These are phyloP conservation scores for Dromius quadrimaculatus DNA, from an alignment of 2,888 invertebrate genomes.

Conservation along the genomic window DNA sequence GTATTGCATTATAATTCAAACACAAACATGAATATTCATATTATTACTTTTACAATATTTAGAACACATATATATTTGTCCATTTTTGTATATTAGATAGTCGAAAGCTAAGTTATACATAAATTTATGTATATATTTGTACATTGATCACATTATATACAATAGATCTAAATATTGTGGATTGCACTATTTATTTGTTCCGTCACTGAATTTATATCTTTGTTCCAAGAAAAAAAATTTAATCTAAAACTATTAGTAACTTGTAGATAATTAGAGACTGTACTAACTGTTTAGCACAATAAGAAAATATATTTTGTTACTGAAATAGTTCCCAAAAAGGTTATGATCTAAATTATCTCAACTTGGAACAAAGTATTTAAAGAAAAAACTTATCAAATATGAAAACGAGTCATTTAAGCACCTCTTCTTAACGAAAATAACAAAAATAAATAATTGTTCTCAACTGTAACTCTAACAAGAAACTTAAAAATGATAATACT, in stretches of 20 bases:
- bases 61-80: slow-evolving; percentile 16
- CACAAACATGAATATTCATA: too few relatives aligned
- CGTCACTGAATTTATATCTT: slow-evolving; percentile 33
- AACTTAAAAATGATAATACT: slow-evolving; percentile 43
- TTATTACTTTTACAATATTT: slow-evolving; percentile 6
- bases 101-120: slow-evolving; percentile 18
- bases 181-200: slow-evolving; percentile 39
- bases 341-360: too few relatives aligned
- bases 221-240: too few relatives aligned
- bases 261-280: too few relatives aligned
- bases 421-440: slow-evolving; percentile 38
- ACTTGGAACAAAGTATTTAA: too few relatives aligned
- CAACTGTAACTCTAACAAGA: slow-evolving; percentile 3
- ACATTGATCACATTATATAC: slow-evolving; percentile 41
- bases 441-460: slow-evolving; percentile 47
- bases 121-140: slow-evolving; percentile 31
- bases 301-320: too few relatives aligned
- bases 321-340: too few relatives aligned
- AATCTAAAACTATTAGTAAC: slow-evolving; percentile 1
- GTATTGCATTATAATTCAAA: slow-evolving; percentile 14
- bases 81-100: slow-evolving; percentile 22
- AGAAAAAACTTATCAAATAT: too few relatives aligned
- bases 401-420: slow-evolving; percentile 30
- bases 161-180: slow-evolving; percentile 29
- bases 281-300: too few relatives aligned